phyloP scores from a whole-genome alignment of 2,113 vertebrate genomes.

The Mormyrus lacerda region DNA sequence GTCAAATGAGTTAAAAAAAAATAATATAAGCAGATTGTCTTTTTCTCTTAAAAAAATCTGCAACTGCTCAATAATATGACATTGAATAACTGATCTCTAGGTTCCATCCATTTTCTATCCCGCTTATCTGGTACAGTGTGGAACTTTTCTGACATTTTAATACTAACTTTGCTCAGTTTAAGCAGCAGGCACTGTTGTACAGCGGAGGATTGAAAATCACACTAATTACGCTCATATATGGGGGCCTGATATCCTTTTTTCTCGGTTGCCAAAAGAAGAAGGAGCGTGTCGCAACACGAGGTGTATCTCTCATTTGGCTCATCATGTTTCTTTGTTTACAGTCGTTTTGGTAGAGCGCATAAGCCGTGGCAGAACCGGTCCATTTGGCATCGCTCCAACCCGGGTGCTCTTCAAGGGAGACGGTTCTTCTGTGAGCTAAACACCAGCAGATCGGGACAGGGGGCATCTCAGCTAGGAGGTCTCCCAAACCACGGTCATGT shows the following conservation, averaged over 20 bases:
- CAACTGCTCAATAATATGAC: not conserved
- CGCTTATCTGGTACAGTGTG: not conserved
- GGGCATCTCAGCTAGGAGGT: not conserved
- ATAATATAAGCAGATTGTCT: not conserved
- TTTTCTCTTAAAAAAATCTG: not conserved
- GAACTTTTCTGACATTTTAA: not conserved
- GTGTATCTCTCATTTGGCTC: not conserved
- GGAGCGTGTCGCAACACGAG: not conserved
- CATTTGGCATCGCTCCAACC: not conserved
- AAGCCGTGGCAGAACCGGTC: not conserved
- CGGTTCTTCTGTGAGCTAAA: not conserved
- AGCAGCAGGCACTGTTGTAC: not conserved
- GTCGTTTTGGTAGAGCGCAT: not conserved
- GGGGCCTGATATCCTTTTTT: not conserved
- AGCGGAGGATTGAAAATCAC: not conserved
- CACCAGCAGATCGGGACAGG: not conserved
- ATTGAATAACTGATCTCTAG: not conserved
- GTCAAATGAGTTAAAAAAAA: not conserved
- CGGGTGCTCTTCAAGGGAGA: not conserved
- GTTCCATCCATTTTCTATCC: not conserved
- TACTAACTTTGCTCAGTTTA: not conserved
- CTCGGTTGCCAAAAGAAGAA: not conserved
- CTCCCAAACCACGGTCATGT: not conserved
- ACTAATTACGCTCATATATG: not conserved
- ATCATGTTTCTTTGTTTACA: not conserved